phyloP scores from a whole-genome alignment of 92 coral and sea anemone genomes.

The Chrysogorgia sp. region DNA sequence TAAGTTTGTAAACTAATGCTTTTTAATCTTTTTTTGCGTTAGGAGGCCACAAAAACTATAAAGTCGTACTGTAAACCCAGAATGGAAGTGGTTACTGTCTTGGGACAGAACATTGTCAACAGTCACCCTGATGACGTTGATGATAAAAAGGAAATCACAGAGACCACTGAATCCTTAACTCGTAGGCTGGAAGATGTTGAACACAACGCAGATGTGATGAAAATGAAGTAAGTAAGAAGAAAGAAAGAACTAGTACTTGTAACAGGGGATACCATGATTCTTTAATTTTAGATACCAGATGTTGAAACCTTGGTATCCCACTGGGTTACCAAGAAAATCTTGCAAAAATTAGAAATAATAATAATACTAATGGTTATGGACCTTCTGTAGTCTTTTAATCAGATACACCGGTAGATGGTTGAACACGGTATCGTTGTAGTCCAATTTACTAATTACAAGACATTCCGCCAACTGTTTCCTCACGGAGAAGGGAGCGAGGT shows the following conservation, averaged over 20 bases:
- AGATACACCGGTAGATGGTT: too few relatives aligned
- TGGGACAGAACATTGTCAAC: constrained; percentile 21
- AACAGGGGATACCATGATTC: neutral
- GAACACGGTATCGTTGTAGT: too few relatives aligned
- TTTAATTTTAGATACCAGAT: too few relatives aligned
- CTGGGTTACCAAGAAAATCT: too few relatives aligned
- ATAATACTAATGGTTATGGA: too few relatives aligned
- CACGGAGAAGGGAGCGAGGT: too few relatives aligned
- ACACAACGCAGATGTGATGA: neutral
- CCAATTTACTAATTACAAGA: too few relatives aligned
- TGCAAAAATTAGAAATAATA: too few relatives aligned
- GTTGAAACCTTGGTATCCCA: too few relatives aligned
- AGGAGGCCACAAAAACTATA: constrained; percentile 36
- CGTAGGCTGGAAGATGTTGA: constrained; percentile 13
- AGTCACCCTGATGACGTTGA: constrained; percentile 21
- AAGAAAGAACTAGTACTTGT: neutral
- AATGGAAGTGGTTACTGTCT: neutral
- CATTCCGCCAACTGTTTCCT: too few relatives aligned
- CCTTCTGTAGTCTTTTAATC: too few relatives aligned
- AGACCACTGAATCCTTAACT: neutral
- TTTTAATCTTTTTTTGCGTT: neutral
- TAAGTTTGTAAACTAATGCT: constrained; percentile 1
- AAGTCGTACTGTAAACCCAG: constrained; percentile 32
- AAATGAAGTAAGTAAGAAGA: constrained; percentile 21
- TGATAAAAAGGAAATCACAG: constrained; percentile 4